A percentile compares a stretch with the other conserved stretches of the same genome.
These are phyloP conservation scores for Cotesia glomerata DNA, from an alignment of 1,140 invertebrate species.

Conservation along the genomic window DNA sequence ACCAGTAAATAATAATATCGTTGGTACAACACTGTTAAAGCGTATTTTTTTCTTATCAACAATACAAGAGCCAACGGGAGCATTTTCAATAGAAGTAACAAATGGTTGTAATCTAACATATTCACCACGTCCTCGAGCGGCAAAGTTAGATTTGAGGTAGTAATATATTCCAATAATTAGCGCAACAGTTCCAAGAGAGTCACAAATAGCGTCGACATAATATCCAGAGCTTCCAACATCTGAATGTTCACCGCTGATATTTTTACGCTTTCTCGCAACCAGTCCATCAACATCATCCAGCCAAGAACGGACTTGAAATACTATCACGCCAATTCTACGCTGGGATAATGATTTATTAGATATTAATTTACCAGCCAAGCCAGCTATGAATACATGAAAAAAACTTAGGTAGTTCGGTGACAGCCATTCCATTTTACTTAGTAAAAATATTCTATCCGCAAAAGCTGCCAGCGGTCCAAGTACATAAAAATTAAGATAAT, in stretches of 20 bases:
- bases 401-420: conserved; percentile 81
- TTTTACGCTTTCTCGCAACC: conserved; percentile 73
- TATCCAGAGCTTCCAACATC: conserved; percentile 76
- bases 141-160: conserved; percentile 73
- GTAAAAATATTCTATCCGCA: conserved; percentile 68
- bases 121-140: conserved; percentile 66
- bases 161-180: conserved; percentile 71
- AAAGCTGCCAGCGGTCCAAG: conserved; percentile 75
- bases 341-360: conserved; percentile 72
- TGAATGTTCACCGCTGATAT: conserved; percentile 73
- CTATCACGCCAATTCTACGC: conserved; percentile 71
- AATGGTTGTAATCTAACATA: conserved; percentile 68
- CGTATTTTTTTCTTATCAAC: conserved; percentile 67
- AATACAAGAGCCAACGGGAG: conserved; percentile 49
- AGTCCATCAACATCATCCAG: conserved; percentile 81
- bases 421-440: conserved; percentile 70
- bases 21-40: conserved; percentile 68
- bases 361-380: conserved; percentile 72
- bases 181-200: conserved; percentile 73
- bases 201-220: conserved; percentile 77
- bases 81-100: conserved; percentile 61
- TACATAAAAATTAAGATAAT: conserved; percentile 79
- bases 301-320: conserved; percentile 79
- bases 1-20: conserved; percentile 71
- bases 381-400: conserved; percentile 75